A percentile compares a stretch with the other conserved stretches of the same genome.
phyloP scores from a whole-genome alignment of 2,888 invertebrate genomes.

The Exocentrus adspersus region DNA sequence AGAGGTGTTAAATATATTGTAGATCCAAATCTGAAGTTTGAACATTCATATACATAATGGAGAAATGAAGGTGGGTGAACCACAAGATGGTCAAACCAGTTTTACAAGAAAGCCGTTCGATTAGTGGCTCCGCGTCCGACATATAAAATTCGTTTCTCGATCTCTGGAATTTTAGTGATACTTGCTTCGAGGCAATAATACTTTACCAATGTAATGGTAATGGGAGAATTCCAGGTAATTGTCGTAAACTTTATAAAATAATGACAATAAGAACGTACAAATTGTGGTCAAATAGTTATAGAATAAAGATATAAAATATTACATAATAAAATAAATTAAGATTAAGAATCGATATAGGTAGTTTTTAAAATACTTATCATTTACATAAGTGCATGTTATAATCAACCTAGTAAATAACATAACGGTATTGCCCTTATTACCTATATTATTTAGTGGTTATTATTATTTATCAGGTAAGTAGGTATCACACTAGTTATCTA shows the following conservation, averaged over 20 bases:
- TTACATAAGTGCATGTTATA: too few species aligned
- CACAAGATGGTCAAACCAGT: constrained; percentile 34
- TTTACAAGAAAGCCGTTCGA: constrained; percentile 35
- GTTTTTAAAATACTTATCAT: too few species aligned
- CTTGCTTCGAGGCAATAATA: not conserved
- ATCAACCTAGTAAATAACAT: too few species aligned
- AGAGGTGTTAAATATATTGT: not conserved
- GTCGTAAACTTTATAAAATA: not conserved
- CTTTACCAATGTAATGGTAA: not conserved
- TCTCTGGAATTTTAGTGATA: constrained; percentile 31
- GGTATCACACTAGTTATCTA: too few species aligned
- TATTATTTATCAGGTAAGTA: too few species aligned
- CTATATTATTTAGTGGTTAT: too few species aligned
- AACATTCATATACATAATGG: constrained; percentile 18
- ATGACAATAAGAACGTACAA: too few species aligned
- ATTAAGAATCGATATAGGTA: too few species aligned
- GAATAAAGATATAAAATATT: too few species aligned
- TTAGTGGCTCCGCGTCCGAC: constrained; percentile 37
- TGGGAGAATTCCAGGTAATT: not conserved
- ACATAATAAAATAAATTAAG: too few species aligned
- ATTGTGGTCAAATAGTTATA: too few species aligned
- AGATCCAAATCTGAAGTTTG: constrained; percentile 11
- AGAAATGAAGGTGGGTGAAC: constrained; percentile 27
- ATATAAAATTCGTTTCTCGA: constrained; percentile 29
- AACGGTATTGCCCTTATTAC: too few species aligned